Conservation (phyloP, 2,113 vertebrate genomes). For the Corythaeola cristata region DNA sequence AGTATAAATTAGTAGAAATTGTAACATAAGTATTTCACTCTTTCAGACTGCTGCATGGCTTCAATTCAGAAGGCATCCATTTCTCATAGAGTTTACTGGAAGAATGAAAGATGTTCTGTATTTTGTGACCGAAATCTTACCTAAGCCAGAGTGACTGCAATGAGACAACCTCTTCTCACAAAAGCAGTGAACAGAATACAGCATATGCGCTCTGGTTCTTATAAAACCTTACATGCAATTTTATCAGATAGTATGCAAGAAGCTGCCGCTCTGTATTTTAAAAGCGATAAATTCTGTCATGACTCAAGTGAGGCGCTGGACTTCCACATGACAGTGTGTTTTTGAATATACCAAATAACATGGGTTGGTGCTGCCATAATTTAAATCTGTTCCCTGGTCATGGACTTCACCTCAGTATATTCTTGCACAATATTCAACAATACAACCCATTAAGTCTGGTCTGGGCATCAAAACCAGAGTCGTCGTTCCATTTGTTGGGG, state of each 20-base stretch:
- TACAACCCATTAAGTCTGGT: fast-evolving
- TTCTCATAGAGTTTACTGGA: constrained; percentile 80
- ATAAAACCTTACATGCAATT: background rate
- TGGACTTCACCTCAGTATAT: background rate
- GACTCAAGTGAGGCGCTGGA: background rate
- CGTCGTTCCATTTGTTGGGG: background rate
- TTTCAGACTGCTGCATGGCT: constrained; percentile 90
- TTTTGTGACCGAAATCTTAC: background rate
- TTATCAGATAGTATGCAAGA: background rate
- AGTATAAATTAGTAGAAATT: background rate
- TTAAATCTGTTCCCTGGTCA: background rate
- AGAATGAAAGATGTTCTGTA: background rate
- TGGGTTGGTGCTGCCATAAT: background rate
- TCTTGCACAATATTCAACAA: background rate
- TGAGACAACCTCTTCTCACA: background rate
- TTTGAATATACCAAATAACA: background rate
- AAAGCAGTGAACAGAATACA: background rate
- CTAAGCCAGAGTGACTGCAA: background rate
- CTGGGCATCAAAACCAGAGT: background rate
- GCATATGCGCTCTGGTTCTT: fast-evolving
- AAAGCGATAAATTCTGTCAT: background rate
- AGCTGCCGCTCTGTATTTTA: background rate
- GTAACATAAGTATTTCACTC: background rate
- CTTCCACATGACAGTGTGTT: background rate
- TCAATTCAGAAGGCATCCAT: constrained; percentile 94